Evolutionary conservation across 1,140 invertebrate genomes (phyloP), one percentile per base, ranked within the genome.

Genomic region (Orius laevigatus): DNA sequence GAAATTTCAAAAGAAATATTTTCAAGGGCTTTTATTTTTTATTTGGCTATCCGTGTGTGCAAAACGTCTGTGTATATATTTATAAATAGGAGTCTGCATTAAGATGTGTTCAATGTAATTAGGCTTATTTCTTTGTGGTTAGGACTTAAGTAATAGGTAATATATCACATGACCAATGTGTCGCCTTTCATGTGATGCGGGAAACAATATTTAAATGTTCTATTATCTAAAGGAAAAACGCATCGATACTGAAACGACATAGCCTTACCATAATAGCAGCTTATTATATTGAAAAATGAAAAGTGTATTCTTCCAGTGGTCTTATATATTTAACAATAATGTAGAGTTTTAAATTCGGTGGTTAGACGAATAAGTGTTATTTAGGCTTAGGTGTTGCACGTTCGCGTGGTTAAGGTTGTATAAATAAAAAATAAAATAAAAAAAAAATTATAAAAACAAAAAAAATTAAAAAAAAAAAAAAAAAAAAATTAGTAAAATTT

Each of bases 41-140:
- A 38, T 4, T 3, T 25, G 25, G 25, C 25, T 25, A 25, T 25
- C 25, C 25, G 25, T 25, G 25, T 25, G 25, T 25, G 25, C 25
- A 25, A 25, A 25, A 25, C 25, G 46, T n/a, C 16, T 15, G 25
- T 48, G 12, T 48, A 31, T 49, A 49, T 18, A 46, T 35, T 31
- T 46, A 39, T 39, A 39, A 39, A 31, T 20, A 19, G 46, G 43
- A 35, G 49, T 46, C 33, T 51, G 34, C 46, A 40, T 51, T 51
- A 51, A 51, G 49, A 51, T 51, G 49, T 51, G 49, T 51, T 51
- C 49, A 51, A 51, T 51, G 49, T 51, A 51, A n/a, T 44, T 51
- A 51, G 49, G 49, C 39, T 51, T 51, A 12, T 46, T 51, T 44
- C 38, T 51, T 35, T 51, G 45, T 43, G 46, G 14, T 47, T 36